Evolutionary conservation across 2,888 invertebrate species (phyloP), one percentile per base, ranked within the genome.

Genomic region (Apodemia duryi): DNA sequence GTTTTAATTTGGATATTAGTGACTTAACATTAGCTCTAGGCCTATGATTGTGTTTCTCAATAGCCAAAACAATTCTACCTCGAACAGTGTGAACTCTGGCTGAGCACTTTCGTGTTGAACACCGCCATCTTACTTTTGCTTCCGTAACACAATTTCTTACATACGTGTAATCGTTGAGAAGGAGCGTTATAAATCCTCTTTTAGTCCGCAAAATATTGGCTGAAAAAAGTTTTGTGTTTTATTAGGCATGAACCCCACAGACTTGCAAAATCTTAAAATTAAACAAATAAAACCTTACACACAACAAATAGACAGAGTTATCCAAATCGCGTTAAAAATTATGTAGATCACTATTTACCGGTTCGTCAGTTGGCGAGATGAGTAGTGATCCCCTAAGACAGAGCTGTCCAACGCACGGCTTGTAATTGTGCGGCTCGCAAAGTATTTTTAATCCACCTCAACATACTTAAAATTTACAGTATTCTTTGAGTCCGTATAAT

Each of bases 91-190:
- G 77, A 0, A 80, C 66, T 54, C 79, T 75, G 4, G 81, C 77
- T 0, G 76, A 74, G 62, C 82, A 82, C 0, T 65, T 63, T 21
- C 80, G 67, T 0, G 67, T 63, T 0, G 75, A 68, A 60, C 82
- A 82, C 6, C 81, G 73, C 81, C 82, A 82, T 57, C 79, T 74
- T 11, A 68, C 74, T 32, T 80, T 81, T 0, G 63, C 7, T 32
- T 69, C 51, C 0, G 74, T 71, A 0, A 69, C 72, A 38, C 41
- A 69, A 65, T 77, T 77, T 52, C 70, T 73, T 10, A 67, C 70
- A 51, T 68, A 82, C 0, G 72, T 71, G 43, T 72, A 79, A 0
- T 74, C 74, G 63, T 79, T 76, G 0, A 75, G 62, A 0, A 76
- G 21, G 4, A 82, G 66, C 29, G 75, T 66, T 13, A 72, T 75